Conservation (phyloP, 1,140 invertebrate genomes). For the Drosophila kikkawai region DNA sequence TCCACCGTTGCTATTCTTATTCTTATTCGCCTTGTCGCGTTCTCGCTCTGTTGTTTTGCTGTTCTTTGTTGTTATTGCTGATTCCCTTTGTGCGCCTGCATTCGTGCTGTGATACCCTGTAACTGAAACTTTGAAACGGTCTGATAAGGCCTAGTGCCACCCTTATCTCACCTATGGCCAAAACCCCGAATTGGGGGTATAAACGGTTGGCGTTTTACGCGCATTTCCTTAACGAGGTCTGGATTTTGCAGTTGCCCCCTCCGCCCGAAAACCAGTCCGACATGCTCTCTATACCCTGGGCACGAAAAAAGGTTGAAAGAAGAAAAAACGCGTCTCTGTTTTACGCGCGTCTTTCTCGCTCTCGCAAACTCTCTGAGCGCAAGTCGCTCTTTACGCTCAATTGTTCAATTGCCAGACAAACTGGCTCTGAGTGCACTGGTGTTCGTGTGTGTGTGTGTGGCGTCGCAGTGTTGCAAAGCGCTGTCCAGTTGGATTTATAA, state of each 20-base stretch:
- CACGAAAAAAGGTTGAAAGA: constrained; percentile 6
- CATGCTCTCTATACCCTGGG: constrained; percentile 39
- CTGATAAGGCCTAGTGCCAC: constrained; percentile 12
- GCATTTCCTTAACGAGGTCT: constrained; percentile 14
- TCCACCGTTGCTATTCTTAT: constrained; percentile 61
- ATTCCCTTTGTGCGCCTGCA: constrained; percentile 76
- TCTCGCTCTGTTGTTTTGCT: constrained; percentile 58
- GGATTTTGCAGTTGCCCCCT: background rate
- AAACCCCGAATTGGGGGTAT: background rate
- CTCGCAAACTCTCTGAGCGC: constrained; percentile 34
- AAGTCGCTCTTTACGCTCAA: constrained; percentile 71
- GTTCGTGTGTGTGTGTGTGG: constrained; percentile 35
- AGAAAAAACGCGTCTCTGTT: constrained; percentile 44
- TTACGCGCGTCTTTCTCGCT: constrained; percentile 67
- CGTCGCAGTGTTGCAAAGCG: constrained; percentile 60
- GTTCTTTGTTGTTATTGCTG: constrained; percentile 75
- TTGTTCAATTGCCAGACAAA: constrained; percentile 59
- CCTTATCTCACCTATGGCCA: background rate
- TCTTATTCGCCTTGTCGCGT: constrained; percentile 77
- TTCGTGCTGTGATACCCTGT: constrained; percentile 48
- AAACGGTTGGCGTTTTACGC: constrained; percentile 6
- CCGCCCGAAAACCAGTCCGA: constrained; percentile 16
- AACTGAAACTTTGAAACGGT: background rate
- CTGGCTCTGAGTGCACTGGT: constrained; percentile 48
- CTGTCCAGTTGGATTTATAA: constrained; percentile 61